These are phyloP conservation scores for Myopa testacea DNA, from an alignment of 2,888 invertebrate genomes.

Conservation along the genomic window DNA sequence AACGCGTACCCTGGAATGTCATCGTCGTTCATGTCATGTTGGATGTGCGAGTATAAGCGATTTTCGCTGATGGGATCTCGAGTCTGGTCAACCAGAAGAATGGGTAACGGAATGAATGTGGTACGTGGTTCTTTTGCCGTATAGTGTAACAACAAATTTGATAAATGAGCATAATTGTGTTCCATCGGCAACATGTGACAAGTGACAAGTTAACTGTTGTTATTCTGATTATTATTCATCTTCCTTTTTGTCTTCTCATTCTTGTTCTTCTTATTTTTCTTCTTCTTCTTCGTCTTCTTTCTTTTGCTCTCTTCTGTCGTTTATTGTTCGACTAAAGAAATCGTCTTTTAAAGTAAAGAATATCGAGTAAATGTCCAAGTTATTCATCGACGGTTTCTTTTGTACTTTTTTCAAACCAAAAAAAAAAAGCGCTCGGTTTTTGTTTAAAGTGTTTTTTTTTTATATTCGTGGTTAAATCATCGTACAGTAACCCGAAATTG, in stretches of 20 bases:
- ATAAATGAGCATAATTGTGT: constrained; percentile 62
- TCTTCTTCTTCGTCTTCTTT: not conserved
- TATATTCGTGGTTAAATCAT: constrained; percentile 1
- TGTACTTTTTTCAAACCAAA: not conserved
- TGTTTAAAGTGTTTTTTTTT: not conserved
- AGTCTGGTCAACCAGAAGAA: no score
- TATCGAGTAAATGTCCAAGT: not conserved
- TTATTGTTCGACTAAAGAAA: not conserved
- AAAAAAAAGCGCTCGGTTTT: not conserved
- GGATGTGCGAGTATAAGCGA: not conserved
- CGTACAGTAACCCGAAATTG: constrained; percentile 13
- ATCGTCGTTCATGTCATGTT: constrained; percentile 15
- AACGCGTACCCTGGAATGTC: not conserved
- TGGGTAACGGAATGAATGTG: no score
- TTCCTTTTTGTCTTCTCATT: not conserved
- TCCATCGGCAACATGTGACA: constrained; percentile 59
- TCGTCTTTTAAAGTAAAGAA: not conserved
- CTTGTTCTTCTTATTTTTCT: not conserved
- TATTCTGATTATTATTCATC: constrained; percentile 39
- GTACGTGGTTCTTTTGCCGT: not conserved
- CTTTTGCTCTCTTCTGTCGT: not conserved
- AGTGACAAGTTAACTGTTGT: constrained; percentile 64
- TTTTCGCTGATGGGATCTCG: no score
- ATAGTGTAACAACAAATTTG: constrained; percentile 49
- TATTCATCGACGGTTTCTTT: not conserved